These are phyloP conservation scores for Shinisaurus crocodilurus DNA, from an alignment of 2,113 vertebrate species.

Conservation along the genomic window DNA sequence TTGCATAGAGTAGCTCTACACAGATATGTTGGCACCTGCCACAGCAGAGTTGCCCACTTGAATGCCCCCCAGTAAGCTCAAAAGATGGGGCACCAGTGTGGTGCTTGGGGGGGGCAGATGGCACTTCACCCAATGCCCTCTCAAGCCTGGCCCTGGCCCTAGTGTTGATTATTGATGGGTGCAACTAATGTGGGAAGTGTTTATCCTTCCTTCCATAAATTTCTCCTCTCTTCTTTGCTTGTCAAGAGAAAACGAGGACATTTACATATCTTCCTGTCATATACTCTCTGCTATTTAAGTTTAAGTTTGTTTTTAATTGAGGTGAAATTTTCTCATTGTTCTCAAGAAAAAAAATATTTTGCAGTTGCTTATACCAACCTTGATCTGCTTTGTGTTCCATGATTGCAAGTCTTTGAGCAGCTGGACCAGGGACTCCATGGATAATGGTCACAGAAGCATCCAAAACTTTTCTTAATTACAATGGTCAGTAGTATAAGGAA, in stretches of 20 bases:
- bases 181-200: background rate
- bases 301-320: background rate
- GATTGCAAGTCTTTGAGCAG: conserved; percentile 79
- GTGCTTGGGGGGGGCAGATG: background rate
- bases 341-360: background rate
- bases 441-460: conserved; percentile 83
- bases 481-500: conserved; percentile 55
- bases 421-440: conserved; percentile 76
- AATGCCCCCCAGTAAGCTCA: background rate
- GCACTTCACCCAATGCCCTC: background rate
- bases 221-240: background rate
- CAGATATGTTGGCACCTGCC: background rate
- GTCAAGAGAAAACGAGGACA: background rate
- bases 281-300: background rate
- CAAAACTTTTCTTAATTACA: conserved; percentile 50
- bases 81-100: background rate
- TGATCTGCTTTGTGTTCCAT: conserved; percentile 74
- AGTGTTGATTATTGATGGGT: background rate
- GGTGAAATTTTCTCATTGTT: background rate
- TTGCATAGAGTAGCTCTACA: background rate
- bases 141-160: background rate
- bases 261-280: background rate
- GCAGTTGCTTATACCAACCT: conserved; percentile 55
- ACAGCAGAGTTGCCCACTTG: background rate
- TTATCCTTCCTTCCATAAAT: background rate